Base-by-base conservation (phyloP, 2,113 vertebrate genomes). In the Syrmaticus mikado region DNA sequence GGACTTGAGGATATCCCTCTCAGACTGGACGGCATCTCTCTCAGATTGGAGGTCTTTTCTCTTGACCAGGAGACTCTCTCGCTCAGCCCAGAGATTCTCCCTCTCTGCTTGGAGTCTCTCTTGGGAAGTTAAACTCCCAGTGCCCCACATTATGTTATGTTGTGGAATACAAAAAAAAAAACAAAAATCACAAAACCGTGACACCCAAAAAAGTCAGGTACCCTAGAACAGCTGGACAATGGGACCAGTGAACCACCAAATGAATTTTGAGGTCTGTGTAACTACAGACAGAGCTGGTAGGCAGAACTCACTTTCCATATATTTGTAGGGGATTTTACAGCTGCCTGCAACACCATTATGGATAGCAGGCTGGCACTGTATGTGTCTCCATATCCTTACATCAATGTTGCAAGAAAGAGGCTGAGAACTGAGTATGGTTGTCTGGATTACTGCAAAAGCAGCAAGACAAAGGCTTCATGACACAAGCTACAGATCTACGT, bases 331-430 rank as follows among this genome's bases (percentile, higher is more conserved):
- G 7, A 41, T 28, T 14, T 80, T 38, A 32, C n/a, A 78, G 43
- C 27, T 41, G 64, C 46, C 21, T 75, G 7, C 50, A 57, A 46
- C 10, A 41, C 10, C 25, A 5, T 41, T 65, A 19, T 2, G 4
- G 17, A 7, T 1, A 61, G 15, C 9, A 32, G 13, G 1, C 8
- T 87, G 11, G 3, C 82, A 48, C 34, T 77, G 0, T 32, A 15
- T 48, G 4, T 64, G 15, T 58, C 13, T 62, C 45, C 2, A 5
- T 30, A 38, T 48, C 4, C 14, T 41, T 64, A 57, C 2, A 32
- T 11, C 13, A 13, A 45, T 73, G 8, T n/a, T 75, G 13, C 45
- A 85, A 77, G 14, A 48, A 55, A 61, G 67, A 71, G 4, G 4
- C 38, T 18, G 14, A 57, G 5, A 30, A 52, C 1, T 66, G 57